Evolutionary conservation across 1,140 invertebrate species (phyloP).

Genomic region (Zaprionus gabonicus): DNA sequence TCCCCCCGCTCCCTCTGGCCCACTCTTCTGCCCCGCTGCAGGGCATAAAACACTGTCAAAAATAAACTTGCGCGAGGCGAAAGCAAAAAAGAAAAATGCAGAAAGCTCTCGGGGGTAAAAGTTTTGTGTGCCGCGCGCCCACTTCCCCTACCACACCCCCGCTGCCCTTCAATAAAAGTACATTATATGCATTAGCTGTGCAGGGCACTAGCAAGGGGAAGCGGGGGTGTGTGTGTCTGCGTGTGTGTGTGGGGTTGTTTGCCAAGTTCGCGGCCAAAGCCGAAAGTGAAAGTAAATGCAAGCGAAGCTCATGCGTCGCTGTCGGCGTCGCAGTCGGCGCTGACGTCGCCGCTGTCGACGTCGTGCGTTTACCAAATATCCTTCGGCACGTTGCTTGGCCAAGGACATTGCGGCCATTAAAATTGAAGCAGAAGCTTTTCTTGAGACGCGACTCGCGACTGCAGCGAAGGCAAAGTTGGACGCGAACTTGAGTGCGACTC

Average conservation of each 20-base stretch:
- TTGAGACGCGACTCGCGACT: slow-evolving; percentile 62
- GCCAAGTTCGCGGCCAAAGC: slow-evolving; percentile 45
- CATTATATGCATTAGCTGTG: slow-evolving; percentile 76
- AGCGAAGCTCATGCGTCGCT: slow-evolving; percentile 34
- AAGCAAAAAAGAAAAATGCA: slow-evolving; percentile 65
- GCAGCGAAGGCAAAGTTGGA: slow-evolving; percentile 12
- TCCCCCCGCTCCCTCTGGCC: not conserved
- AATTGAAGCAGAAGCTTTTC: slow-evolving; percentile 66
- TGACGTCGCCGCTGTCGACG: slow-evolving; percentile 23
- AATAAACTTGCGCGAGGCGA: slow-evolving; percentile 66
- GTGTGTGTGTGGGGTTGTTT: slow-evolving; percentile 60
- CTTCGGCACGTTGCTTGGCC: slow-evolving; percentile 61
- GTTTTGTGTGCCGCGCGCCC: slow-evolving; percentile 44
- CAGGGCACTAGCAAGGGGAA: not conserved
- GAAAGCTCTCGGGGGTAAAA: slow-evolving; percentile 79
- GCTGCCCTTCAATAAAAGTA: slow-evolving; percentile 46
- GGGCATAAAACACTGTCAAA: slow-evolving; percentile 80
- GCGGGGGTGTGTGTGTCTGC: not conserved
- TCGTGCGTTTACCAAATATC: slow-evolving; percentile 55
- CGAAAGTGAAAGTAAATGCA: slow-evolving; percentile 81
- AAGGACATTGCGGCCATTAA: slow-evolving; percentile 84
- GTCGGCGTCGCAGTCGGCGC: slow-evolving; percentile 18
- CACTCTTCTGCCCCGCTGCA: slow-evolving; percentile 52
- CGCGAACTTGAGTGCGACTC: slow-evolving; percentile 25
- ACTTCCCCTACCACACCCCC: not conserved